Evolutionary conservation across 2,797 vertebrate genomes (phyloP), one percentile per base, ranked within the genome.

Genomic region (Pteropus rufus): DNA sequence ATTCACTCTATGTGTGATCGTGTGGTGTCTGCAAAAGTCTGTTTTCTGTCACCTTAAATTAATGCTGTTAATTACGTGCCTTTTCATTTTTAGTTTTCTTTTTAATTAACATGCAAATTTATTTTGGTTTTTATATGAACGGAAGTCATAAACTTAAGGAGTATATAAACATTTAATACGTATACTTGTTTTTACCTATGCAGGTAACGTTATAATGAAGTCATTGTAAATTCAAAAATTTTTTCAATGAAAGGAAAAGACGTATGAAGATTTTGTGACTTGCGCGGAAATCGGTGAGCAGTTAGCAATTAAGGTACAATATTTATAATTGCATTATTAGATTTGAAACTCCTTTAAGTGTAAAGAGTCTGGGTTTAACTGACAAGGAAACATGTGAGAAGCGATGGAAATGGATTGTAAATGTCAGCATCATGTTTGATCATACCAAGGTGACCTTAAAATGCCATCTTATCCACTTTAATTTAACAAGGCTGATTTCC

Each of bases 371-470:
- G 91, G 88, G 93, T 91, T 85, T 97, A 97, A 95, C 93, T 96
- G 95, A 90, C 95, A 97, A 97, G 97, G 97, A 98, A 97, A 81
- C 93, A 97, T 93, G 77, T 93, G 92, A 97, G 97, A 96, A 98
- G 98, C 99, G 99, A 98, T 98, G 97, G 98, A 99, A 99, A 98
- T 98, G 94, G 98, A 98, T 98, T 98, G 98, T 98, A 99, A 99
- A 99, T 99, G 99, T 99, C 98, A 99, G 98, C 98, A 98, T 99
- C 98, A 99, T 98, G 98, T 98, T 98, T 98, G 97, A 98, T 98
- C 98, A 97, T 98, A 98, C 98, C 98, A 96, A 94, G 82, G 95
- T 99, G 99, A 99, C 99, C 99, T 99, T 99, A 99, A 99, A 99
- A 98, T 99, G 98, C 98, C 98, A 98, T 98, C 98, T 99, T 98